Evolutionary conservation across 2,113 vertebrate genomes (phyloP), one percentile per base, ranked within the genome.

Genomic region (Heterochromis multidens): DNA sequence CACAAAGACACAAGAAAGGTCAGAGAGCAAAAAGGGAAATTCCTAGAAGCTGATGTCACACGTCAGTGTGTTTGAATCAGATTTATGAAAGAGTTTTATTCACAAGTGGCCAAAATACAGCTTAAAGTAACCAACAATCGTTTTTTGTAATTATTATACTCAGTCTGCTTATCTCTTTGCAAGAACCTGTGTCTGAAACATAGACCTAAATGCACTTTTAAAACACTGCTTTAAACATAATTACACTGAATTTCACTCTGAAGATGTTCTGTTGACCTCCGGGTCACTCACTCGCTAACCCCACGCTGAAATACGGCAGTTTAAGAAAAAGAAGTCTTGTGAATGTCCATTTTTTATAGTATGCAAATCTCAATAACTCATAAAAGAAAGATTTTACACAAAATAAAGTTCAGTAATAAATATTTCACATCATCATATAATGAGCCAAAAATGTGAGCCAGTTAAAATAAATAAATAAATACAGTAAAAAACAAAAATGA

Each of bases 31-130:
- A 33, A 76, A 23, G 31, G 16, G 17, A 80, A 74, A 87, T 79
- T 88, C 83, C 65, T 59, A 11, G 4, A 65, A 60, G 74, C 62
- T 80, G 57, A 85, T 78, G 72, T 92, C 80, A 88, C 80, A 52
- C 29, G 37, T 52, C 17, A 6, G 25, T 52, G 29, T 43, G 65
- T 40, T 77, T 27, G 58, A 78, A 79, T 78, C 46, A 52, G 40
- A 31, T 70, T 40, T 25, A 40, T 25, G 19, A 67, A 60, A 74
- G 12, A 10, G 70, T 77, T 76, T 37, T 70, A 70, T 49, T 70
- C 65, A 29, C 40, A 27, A 72, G 23, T 52, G 43, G 6, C 29
- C 49, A 72, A 72, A 72, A 27, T 12, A 27, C 11, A 49, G 25
- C 43, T 21, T 49, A 3, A 72, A 72, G 67, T 29, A 49, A 12